These are phyloP conservation scores for Papilio xuthus DNA, from an alignment of 1,140 invertebrate species.

Conservation along the genomic window DNA sequence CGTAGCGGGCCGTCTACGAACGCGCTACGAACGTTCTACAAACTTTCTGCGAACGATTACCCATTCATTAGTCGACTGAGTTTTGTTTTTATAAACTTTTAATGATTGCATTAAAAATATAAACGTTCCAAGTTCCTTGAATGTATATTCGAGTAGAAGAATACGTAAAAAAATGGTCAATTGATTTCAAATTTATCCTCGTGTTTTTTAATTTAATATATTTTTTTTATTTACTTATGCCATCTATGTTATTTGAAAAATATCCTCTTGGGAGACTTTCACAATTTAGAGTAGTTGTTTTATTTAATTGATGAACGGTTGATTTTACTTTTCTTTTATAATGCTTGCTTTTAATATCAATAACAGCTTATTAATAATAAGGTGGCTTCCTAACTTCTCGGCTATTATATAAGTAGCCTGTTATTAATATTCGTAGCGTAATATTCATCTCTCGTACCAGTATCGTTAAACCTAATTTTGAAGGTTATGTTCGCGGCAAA, in stretches of 20 bases:
- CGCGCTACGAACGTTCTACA: background rate
- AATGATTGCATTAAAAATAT: background rate
- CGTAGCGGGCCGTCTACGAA: slow-evolving; percentile 2
- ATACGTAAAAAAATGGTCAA: background rate
- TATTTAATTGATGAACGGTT: no score
- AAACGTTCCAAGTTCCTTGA: background rate
- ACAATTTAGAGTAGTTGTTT: no score
- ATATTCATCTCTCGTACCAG: background rate
- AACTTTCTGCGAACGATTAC: background rate
- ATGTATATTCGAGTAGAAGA: background rate
- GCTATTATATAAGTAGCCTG: background rate
- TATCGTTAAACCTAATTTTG: slow-evolving; percentile 21
- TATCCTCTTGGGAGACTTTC: background rate
- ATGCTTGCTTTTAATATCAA: no score
- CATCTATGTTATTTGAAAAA: background rate
- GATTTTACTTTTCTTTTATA: no score
- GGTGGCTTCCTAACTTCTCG: background rate
- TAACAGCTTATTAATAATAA: background rate
- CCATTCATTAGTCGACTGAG: slow-evolving; percentile 3
- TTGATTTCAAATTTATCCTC: no score
- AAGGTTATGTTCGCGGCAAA: slow-evolving; percentile 11
- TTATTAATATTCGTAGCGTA: background rate
- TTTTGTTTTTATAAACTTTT: background rate
- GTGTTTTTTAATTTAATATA: no score
- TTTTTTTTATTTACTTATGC: background rate